Percentiles rank a stretch among this genome's conserved stretches.
These are phyloP conservation scores for Odontamblyopus rebecca DNA, from an alignment of 2,797 vertebrate species.

Conservation along the genomic window DNA sequence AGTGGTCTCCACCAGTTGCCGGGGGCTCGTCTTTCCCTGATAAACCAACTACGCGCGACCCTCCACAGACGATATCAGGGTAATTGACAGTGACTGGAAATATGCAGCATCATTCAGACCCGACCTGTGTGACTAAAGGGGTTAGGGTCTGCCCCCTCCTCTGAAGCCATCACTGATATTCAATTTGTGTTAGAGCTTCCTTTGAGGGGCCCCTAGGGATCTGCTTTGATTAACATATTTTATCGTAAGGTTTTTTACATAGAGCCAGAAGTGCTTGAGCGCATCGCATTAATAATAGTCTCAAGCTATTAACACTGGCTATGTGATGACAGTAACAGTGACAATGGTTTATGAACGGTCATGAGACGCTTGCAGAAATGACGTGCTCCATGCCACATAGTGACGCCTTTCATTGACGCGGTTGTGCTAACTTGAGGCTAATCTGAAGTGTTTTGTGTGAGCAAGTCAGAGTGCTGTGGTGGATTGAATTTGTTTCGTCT, in stretches of 20 bases:
- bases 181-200: slow-evolving; percentile 76
- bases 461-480: slow-evolving; percentile 63
- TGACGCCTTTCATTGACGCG: slow-evolving; percentile 45
- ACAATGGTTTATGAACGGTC: slow-evolving; percentile 47
- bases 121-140: slow-evolving; percentile 82
- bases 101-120: slow-evolving; percentile 80
- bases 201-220: slow-evolving; percentile 72
- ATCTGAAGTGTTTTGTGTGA: slow-evolving; percentile 77
- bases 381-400: slow-evolving; percentile 49
- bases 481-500: slow-evolving; percentile 75
- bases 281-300: slow-evolving; percentile 76
- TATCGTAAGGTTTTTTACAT: slow-evolving; percentile 63
- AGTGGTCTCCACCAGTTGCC: slow-evolving; percentile 53
- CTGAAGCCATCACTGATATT: slow-evolving; percentile 77
- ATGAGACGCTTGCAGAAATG: slow-evolving; percentile 44
- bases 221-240: slow-evolving; percentile 79
- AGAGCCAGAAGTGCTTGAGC: slow-evolving; percentile 52
- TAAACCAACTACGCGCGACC: slow-evolving; percentile 58
- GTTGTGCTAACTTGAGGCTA: slow-evolving; percentile 70
- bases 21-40: slow-evolving; percentile 36
- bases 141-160: slow-evolving; percentile 76
- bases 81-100: slow-evolving; percentile 85
- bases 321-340: slow-evolving; percentile 61
- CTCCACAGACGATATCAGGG: slow-evolving; percentile 77
- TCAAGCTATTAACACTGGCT: slow-evolving; percentile 63